These are phyloP conservation scores for Turnix velox DNA, from an alignment of 2,113 vertebrate genomes.

Conservation along the genomic window DNA sequence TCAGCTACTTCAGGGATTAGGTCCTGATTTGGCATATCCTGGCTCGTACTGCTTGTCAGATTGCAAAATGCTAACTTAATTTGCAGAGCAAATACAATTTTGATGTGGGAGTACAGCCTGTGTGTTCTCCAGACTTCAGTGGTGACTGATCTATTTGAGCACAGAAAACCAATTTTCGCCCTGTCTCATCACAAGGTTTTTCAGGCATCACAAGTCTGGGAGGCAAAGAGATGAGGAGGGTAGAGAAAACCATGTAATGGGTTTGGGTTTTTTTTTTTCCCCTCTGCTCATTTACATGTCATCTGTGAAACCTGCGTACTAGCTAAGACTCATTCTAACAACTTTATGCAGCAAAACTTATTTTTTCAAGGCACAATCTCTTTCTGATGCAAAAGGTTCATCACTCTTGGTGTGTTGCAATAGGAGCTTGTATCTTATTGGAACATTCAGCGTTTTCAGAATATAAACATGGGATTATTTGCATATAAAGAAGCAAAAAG, in stretches of 20 bases:
- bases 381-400: not conserved
- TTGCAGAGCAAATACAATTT: constrained; percentile 16
- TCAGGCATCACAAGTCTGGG: not conserved
- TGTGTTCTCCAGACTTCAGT: not conserved
- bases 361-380: not conserved
- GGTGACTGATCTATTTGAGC: not conserved
- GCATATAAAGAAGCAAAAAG: not conserved
- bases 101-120: not conserved
- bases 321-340: not conserved
- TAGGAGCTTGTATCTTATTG: not conserved
- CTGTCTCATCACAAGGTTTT: not conserved
- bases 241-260: not conserved
- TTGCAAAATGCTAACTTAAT: constrained; percentile 18
- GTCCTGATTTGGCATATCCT: not conserved
- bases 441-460: not conserved
- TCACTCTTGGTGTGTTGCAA: not conserved
- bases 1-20: not conserved
- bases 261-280: not conserved
- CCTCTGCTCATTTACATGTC: not conserved
- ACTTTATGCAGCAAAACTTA: not conserved
- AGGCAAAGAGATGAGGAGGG: not conserved
- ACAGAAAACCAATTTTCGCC: not conserved
- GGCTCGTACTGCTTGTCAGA: not conserved
- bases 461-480: fast-evolving
- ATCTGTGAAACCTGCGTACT: not conserved